Percentiles rank a stretch among this genome's conserved stretches.
phyloP scores from a whole-genome alignment of 2,113 vertebrate species.

The Nycticryphes semicollaris region DNA sequence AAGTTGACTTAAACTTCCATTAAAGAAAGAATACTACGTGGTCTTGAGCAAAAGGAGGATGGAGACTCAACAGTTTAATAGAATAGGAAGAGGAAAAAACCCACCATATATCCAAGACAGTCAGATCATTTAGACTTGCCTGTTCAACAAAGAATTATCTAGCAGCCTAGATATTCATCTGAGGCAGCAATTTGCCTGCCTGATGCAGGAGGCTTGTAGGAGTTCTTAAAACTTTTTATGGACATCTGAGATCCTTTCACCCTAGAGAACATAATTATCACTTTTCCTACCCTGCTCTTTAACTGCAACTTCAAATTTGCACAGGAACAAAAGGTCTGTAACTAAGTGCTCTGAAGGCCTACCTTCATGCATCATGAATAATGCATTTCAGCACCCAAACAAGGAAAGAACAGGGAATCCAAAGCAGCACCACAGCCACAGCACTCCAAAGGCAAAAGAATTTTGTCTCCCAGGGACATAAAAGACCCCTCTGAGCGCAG shows the following conservation, averaged over 20 bases:
- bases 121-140: neutral
- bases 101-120: neutral
- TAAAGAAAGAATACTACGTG: neutral
- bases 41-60: neutral
- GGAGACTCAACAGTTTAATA: neutral
- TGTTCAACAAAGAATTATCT: neutral
- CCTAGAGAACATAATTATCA: neutral
- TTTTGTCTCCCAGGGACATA: neutral
- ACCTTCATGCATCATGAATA: neutral
- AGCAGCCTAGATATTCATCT: neutral
- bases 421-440: fast-evolving
- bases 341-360: neutral
- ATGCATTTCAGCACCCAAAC: neutral
- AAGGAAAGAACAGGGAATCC: neutral
- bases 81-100: neutral
- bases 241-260: neutral
- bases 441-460: neutral
- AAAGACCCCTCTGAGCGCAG: neutral
- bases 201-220: neutral
- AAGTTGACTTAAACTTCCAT: neutral
- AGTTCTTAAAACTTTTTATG: neutral
- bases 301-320: neutral
- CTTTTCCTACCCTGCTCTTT: neutral
- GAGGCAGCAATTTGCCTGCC: neutral
- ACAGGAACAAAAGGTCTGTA: neutral